These are phyloP conservation scores for Strigamia maritima DNA, from an alignment of 2,888 invertebrate species.

Conservation along the genomic window DNA sequence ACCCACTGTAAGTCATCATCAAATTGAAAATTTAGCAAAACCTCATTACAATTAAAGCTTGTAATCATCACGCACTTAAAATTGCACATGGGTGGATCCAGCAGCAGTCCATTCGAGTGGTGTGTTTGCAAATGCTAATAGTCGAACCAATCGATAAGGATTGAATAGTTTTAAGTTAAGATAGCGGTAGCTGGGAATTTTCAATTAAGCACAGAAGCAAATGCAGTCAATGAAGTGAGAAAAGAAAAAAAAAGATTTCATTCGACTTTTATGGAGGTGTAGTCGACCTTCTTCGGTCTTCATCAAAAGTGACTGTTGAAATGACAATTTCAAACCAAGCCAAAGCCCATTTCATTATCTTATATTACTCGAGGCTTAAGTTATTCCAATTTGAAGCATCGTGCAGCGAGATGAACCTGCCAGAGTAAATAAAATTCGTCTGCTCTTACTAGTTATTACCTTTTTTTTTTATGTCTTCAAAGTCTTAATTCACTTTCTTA, in stretches of 20 bases:
- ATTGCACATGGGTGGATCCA: not conserved
- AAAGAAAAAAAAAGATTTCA: slow-evolving; percentile 8
- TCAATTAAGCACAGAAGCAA: not conserved
- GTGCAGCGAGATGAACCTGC: not conserved
- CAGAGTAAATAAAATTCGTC: slow-evolving; percentile 17
- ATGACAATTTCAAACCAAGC: slow-evolving; percentile 29
- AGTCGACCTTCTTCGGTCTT: slow-evolving; percentile 27
- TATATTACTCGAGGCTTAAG: slow-evolving; percentile 27
- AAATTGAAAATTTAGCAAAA: no score
- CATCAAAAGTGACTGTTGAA: slow-evolving; percentile 29
- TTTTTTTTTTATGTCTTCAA: no score
- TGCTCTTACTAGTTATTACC: not conserved
- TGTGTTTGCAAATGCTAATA: slow-evolving; percentile 17
- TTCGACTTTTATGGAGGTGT: slow-evolving; percentile 22
- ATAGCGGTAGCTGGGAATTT: slow-evolving; percentile 9
- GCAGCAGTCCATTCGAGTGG: not conserved
- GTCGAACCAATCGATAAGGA: not conserved
- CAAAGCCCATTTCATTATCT: slow-evolving; percentile 24
- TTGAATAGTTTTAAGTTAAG: not conserved
- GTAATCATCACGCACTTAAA: not conserved
- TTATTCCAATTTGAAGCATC: slow-evolving; percentile 24
- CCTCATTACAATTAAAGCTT: not conserved
- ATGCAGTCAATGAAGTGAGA: not conserved
- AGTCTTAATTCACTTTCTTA: no score
- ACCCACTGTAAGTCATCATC: no score